Percentiles rank a stretch among this genome's conserved stretches.
Evolutionary conservation across 2,113 vertebrate species (phyloP).

Genomic region (Bagarius yarrelli): DNA sequence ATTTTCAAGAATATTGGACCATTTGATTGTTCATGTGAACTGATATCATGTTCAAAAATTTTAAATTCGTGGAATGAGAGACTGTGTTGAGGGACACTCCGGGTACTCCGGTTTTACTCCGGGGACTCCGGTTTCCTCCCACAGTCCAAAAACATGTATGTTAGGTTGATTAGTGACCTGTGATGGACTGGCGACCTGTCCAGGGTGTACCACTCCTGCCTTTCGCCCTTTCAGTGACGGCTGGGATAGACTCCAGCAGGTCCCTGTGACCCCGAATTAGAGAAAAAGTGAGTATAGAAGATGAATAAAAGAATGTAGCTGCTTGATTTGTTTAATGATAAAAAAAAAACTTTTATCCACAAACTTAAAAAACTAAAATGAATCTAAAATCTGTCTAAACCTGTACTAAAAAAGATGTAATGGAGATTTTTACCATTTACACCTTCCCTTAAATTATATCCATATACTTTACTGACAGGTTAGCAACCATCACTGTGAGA

Average conservation of each 20-base stretch:
- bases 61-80: neutral
- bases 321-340: neutral
- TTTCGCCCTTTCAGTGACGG: no score
- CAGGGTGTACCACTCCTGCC: no score
- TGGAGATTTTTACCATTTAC: neutral
- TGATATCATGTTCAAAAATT: neutral
- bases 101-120: no score
- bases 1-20: neutral
- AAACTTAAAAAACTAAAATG: neutral
- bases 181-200: no score
- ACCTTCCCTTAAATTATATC: neutral
- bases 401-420: neutral
- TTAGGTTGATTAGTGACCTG: no score
- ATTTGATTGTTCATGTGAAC: neutral
- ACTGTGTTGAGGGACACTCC: no score
- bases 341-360: neutral
- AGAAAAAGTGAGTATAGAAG: no score
- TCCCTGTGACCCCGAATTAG: no score
- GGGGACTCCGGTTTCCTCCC: no score
- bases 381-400: neutral
- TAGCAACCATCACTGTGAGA: neutral
- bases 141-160: no score
- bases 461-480: neutral
- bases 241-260: no score
- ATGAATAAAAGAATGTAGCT: no score